Base-by-base conservation (phyloP, 2,888 invertebrate genomes). In the Orthonevra nobilis region DNA sequence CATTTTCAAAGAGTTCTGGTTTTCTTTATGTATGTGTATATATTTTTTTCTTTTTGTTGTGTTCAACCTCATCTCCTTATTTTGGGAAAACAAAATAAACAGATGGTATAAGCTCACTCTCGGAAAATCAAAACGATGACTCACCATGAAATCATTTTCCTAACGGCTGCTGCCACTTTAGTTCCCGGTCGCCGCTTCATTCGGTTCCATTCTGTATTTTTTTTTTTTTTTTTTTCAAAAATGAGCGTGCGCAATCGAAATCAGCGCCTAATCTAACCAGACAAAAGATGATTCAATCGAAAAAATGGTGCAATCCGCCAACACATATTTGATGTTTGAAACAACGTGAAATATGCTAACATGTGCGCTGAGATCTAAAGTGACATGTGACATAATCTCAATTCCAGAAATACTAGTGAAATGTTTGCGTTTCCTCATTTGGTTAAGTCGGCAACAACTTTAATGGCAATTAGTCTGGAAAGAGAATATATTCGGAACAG, bases 271-370 rank as follows among this genome's bases (percentile, higher is more conserved):
- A 58, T 69, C 38, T 69, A 28, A 40, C 77, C 64, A 77, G 77
- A 77, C 77, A 77, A 77, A 77, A 52, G 64, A 77, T 77, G 77
- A 77, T 77, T 77, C 77, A 77, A 77, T 58, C 30, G 52, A 60
- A 46, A 12, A 15, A 36, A 12, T 12, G 40, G 23, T 38, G 19
- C 54, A 46, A 26, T 54, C 48, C 6, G 12, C 17, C 28, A 7
- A 30, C 40, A 60, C 34, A 44, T 38, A 60, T 23, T 34, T 23
- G 26, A 54, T 44, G 15, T 44, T 54, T 17, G n/a, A 20, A 52
- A 17, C 28, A 20, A 14, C 26, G 38, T 52, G 48, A 61, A 52
- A 46, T 68, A 26, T 40, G 17, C 40, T 56, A 40, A 46, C 54
- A 75, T 75, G 70, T 75, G 75, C 70, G 69, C 69, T 61, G 30